Percentiles rank a stretch among this genome's conserved stretches.
These are phyloP conservation scores for Oenanthe melanoleuca DNA, from an alignment of 2,113 vertebrate species.

Conservation along the genomic window DNA sequence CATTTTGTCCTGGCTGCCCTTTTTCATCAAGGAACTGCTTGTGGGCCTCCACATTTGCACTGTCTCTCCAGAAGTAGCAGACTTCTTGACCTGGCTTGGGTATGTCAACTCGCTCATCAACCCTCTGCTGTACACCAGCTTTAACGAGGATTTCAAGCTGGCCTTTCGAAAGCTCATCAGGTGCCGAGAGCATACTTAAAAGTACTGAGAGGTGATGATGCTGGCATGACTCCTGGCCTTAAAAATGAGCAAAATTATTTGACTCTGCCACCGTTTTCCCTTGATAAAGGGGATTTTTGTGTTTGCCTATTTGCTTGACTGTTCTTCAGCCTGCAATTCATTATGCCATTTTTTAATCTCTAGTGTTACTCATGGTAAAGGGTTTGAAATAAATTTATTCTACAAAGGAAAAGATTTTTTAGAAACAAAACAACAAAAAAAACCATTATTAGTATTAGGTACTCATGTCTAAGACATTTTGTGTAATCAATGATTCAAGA, in stretches of 20 bases:
- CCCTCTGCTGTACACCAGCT: slow-evolving; percentile 90
- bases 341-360: slow-evolving; percentile 70
- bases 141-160: slow-evolving; percentile 91
- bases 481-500: slow-evolving; percentile 29
- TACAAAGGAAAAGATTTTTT: slow-evolving; percentile 38
- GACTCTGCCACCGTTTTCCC: neutral
- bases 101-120: slow-evolving; percentile 93
- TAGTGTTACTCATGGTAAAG: slow-evolving; percentile 50
- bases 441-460: neutral
- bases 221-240: slow-evolving; percentile 47
- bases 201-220: neutral
- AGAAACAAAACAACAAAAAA: neutral
- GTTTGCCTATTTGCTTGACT: slow-evolving; percentile 53
- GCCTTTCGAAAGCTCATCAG: slow-evolving; percentile 87
- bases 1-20: slow-evolving; percentile 90
- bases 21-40: slow-evolving; percentile 90
- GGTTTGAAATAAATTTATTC: slow-evolving; percentile 73
- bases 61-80: slow-evolving; percentile 80
- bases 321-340: slow-evolving; percentile 56
- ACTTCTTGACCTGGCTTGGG: slow-evolving; percentile 90
- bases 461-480: slow-evolving; percentile 34
- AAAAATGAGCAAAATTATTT: slow-evolving; percentile 31
- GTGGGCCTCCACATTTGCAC: slow-evolving; percentile 80
- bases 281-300: slow-evolving; percentile 14
- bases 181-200: slow-evolving; percentile 80